These are phyloP conservation scores for Dorcus parallelipipedus DNA, from an alignment of 2,888 invertebrate species.

Conservation along the genomic window DNA sequence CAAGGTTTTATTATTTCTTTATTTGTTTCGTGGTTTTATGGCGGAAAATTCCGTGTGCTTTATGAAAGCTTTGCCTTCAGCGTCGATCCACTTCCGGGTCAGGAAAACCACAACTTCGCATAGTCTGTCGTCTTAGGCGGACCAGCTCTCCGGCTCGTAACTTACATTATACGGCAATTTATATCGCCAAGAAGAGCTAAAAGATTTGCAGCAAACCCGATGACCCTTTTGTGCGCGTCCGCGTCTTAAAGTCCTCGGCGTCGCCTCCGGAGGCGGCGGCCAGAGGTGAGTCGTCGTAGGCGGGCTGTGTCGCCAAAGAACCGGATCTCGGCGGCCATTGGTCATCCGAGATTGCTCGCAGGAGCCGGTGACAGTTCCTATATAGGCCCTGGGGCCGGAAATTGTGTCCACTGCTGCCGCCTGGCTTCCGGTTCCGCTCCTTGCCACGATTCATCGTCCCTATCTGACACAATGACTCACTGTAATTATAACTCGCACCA, in stretches of 20 bases:
- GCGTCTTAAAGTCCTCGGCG: not conserved
- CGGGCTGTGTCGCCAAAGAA: conserved; percentile 29
- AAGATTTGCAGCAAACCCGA: not conserved
- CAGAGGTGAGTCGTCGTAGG: conserved; percentile 17
- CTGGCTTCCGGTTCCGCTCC: conserved; percentile 47
- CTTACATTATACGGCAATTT: too few relatives aligned
- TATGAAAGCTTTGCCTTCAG: too few relatives aligned
- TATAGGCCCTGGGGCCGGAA: conserved; percentile 46
- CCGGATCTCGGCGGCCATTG: conserved; percentile 47
- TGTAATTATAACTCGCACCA: not conserved
- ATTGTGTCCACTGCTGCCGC: conserved; percentile 49
- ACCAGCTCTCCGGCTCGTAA: too few relatives aligned
- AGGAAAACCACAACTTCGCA: too few relatives aligned
- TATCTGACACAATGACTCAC: conserved; percentile 6
- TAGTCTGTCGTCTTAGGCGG: too few relatives aligned
- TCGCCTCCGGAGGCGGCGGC: not conserved
- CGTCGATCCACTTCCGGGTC: too few relatives aligned
- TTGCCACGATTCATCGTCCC: conserved; percentile 29
- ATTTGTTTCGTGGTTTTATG: too few relatives aligned
- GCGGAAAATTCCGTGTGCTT: too few relatives aligned
- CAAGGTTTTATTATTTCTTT: too few relatives aligned
- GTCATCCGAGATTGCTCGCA: conserved; percentile 48
- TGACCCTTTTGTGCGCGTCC: not conserved
- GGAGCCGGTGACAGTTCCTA: conserved; percentile 41
- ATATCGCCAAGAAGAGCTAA: not conserved